Base-by-base conservation (phyloP, 2,797 vertebrate species). In the Micromesistius poutassou region DNA sequence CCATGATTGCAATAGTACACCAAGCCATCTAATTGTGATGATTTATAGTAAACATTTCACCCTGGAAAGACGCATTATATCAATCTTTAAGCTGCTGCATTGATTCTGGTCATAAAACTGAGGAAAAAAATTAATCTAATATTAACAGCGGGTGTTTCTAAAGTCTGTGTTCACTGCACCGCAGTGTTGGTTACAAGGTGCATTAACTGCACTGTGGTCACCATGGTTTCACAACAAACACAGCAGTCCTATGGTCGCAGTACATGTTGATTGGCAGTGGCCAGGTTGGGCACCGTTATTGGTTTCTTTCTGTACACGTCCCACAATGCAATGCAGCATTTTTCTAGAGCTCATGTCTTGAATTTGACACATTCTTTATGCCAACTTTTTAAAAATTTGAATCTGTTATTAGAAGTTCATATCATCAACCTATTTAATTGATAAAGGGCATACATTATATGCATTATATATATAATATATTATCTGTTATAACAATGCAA, bases 141-240 rank as follows among this genome's bases (percentile, higher is more conserved):
- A 62, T 62, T n/a, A 62, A n/a, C 55, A 2, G 6, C 55, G 55
- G 5, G 22, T 25, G 55, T 19, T 50, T 19, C 14, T 50, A 50
- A 50, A 19, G 46, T 22, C 46, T 13, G 46, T 22, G 46, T 50
- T 22, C 46, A 22, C 46, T 13, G 40, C 10, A 12, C 1, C 55
- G 55, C 55, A 2, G 10, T 22, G 55, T 62, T 8, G 4, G 16
- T 22, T 55, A 55, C 22, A 22, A 62, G 55, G 55, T 62, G 55
- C 55, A 25, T 62, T 62, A 62, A 62, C 55, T 25, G 7, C 55
- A 9, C 7, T 7, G 5, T 28, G 46, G 76, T 81, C 79, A 75
- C 82, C 83, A 77, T 71, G 81, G 75, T 80, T 87, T 89, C 86
- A 85, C 87, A 93, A 92, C 85, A 91, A 90, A 88, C 83, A 91